Base-by-base conservation (phyloP, 2,113 vertebrate species). In the Albula goreensis region DNA sequence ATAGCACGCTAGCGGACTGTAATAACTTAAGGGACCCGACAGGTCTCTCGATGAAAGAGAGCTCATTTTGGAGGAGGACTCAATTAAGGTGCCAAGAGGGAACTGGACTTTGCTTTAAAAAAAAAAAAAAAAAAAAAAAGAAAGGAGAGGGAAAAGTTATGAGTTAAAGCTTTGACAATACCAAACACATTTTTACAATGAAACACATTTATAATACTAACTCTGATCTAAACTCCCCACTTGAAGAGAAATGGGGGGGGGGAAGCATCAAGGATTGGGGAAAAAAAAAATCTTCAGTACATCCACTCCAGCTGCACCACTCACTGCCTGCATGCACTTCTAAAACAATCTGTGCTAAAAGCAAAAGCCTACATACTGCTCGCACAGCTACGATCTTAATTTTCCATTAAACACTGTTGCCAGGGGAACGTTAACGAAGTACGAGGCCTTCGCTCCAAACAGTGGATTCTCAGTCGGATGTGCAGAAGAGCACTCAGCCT, bases 11-110 rank as follows among this genome's bases (percentile, higher is more conserved):
- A 7, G 60, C 4, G 60, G 60, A 19, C 3, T 66, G 60, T 22
- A 66, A 66, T 66, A 66, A 66, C 60, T 66, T 66, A 74, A 74
- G 70, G 70, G 70, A 31, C 70, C n/a, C n/a, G 22, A 74, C 70
- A 10, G 70, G n/a, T 31, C 70, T 74, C 70, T 31, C 22, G 10
- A 8, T 7, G 70, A 74, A 31, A 8, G 22, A 74, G 70, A 4
- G 25, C 70, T 74, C 70, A 2, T 74, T 74, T 10, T 31, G 70
- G 22, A 74, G 70, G 22, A 74, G 70, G 1, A 74, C 70, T 66
- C 60, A 66, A 66, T 66, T 66, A 66, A 66, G 60, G 17, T 22
- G 60, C 60, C 60, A 22, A 19, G 19, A 15, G 60, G 17, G 60
- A 66, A 15, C 57, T 15, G 57, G 57, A 60, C 17, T 60, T 56